Percentiles rank a stretch among this genome's conserved stretches.
Evolutionary conservation across 2,113 vertebrate genomes (phyloP).

Genomic region (Phalacrocorax brasilianus): DNA sequence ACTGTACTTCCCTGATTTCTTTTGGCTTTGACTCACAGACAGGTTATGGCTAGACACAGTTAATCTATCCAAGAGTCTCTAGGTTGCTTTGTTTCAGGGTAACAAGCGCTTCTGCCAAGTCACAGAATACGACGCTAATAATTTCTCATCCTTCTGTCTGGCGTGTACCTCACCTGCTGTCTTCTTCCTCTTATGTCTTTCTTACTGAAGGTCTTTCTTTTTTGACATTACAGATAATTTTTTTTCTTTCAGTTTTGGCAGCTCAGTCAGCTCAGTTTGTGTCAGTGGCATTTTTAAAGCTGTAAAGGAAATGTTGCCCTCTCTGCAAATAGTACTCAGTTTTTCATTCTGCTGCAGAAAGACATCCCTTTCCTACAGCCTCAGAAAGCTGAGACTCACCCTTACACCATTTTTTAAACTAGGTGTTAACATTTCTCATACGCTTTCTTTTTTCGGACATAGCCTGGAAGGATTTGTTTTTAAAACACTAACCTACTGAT

Average conservation of each 20-base stretch:
- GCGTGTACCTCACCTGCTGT: background rate
- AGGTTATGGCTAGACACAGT: background rate
- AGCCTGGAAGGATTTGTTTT: background rate
- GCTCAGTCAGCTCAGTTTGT: background rate
- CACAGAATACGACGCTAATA: background rate
- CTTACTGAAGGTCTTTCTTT: background rate
- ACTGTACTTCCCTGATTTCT: background rate
- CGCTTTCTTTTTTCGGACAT: background rate
- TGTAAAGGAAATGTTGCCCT: background rate
- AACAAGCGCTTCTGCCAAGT: background rate
- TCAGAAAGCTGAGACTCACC: background rate
- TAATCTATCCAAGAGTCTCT: background rate
- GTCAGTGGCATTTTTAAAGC: background rate
- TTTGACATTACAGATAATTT: background rate
- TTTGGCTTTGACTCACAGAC: background rate
- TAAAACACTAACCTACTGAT: slow-evolving; percentile 39
- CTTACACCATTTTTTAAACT: background rate
- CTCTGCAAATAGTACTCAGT: background rate
- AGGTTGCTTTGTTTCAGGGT: background rate
- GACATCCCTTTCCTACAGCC: background rate
- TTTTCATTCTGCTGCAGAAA: background rate
- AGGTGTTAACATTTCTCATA: background rate
- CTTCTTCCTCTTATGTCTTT: background rate
- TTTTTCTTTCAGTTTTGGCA: background rate
- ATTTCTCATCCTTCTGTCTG: background rate